phyloP scores from a whole-genome alignment of 2,888 invertebrate species.

The Metellina segmentata region DNA sequence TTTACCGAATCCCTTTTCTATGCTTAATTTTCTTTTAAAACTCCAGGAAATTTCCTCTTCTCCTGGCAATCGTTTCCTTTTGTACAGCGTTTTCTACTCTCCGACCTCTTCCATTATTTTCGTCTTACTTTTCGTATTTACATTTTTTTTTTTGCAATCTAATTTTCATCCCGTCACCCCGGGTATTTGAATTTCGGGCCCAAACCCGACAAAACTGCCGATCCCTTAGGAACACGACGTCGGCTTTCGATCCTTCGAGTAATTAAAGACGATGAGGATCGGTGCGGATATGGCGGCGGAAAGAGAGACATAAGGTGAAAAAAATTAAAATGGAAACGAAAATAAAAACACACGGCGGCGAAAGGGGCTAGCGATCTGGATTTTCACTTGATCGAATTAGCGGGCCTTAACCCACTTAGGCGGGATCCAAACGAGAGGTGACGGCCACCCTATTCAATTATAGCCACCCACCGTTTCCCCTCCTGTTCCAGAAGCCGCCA shows the following conservation, averaged over 20 bases:
- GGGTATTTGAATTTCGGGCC: slow-evolving; percentile 46
- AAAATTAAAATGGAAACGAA: background rate
- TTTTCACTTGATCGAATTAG: slow-evolving; percentile 64
- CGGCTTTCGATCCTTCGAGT: slow-evolving; percentile 40
- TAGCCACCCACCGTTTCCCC: slow-evolving; percentile 14
- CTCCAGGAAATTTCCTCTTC: slow-evolving; percentile 21
- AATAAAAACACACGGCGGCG: slow-evolving; percentile 7
- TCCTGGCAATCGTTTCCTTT: slow-evolving; percentile 23
- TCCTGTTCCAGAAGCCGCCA: slow-evolving; percentile 1
- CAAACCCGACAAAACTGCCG: slow-evolving; percentile 5
- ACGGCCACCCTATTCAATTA: slow-evolving; percentile 64
- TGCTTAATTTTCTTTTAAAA: slow-evolving; percentile 30
- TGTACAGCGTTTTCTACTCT: slow-evolving; percentile 10
- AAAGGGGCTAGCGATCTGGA: slow-evolving; percentile 41
- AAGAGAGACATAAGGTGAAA: slow-evolving; percentile 8
- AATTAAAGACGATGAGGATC: slow-evolving; percentile 64
- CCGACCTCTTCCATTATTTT: slow-evolving; percentile 7
- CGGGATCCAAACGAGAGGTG: slow-evolving; percentile 58
- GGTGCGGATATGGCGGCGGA: background rate
- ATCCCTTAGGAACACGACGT: slow-evolving; percentile 1
- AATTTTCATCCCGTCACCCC: slow-evolving; percentile 53
- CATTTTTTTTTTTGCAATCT: slow-evolving; percentile 44
- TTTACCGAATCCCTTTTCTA: background rate
- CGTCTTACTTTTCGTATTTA: slow-evolving; percentile 8
- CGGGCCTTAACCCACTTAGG: slow-evolving; percentile 62